phyloP scores from a whole-genome alignment of 2,797 vertebrate species.

The Manis javanica region DNA sequence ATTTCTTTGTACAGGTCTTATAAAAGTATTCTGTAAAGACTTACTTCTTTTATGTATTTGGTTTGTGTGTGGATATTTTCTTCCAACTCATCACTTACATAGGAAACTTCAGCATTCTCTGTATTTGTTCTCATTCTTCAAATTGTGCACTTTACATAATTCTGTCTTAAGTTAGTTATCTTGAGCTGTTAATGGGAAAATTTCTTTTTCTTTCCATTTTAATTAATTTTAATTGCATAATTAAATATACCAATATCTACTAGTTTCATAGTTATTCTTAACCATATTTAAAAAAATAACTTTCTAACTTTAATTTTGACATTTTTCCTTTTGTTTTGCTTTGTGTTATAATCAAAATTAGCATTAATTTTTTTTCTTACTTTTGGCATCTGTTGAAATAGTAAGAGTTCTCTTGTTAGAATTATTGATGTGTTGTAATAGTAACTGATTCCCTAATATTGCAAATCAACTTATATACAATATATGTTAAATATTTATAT shows the following conservation, averaged over 20 bases:
- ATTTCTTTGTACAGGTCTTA: background rate
- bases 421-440: background rate
- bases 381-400: background rate
- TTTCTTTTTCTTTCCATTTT: background rate
- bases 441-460: background rate
- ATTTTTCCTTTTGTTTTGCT: background rate
- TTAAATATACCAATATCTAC: background rate
- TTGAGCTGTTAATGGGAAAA: background rate
- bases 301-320: background rate
- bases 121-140: background rate
- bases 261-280: background rate
- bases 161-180: background rate
- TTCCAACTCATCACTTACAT: background rate
- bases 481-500: background rate
- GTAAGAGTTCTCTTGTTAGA: background rate
- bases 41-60: background rate
- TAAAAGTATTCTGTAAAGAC: background rate
- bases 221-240: background rate
- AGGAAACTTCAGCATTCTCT: background rate
- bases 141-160: background rate
- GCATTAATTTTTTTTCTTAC: background rate
- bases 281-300: background rate
- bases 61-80: background rate
- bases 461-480: background rate
- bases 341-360: background rate